These are phyloP conservation scores for Urocitellus parryii DNA, from an alignment of 2,113 vertebrate genomes.

Conservation along the genomic window DNA sequence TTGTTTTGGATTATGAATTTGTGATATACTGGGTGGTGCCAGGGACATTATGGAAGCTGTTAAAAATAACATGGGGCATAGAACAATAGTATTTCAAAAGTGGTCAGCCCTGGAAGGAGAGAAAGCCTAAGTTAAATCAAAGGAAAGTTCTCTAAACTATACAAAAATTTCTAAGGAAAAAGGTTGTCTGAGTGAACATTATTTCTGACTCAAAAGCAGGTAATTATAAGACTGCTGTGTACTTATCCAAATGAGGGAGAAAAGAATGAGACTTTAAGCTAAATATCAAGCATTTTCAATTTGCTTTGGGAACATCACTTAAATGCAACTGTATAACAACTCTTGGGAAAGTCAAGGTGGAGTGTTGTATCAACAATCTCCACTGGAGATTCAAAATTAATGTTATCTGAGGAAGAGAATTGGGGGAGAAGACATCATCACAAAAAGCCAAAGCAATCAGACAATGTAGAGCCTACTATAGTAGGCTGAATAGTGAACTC, in stretches of 20 bases:
- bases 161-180: neutral
- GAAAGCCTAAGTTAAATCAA: neutral
- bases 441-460: neutral
- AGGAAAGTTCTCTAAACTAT: neutral
- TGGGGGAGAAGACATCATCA: neutral
- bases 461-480: neutral
- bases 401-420: neutral
- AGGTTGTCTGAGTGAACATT: neutral
- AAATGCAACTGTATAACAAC: neutral
- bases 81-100: neutral
- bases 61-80: neutral
- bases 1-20: neutral
- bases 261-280: neutral
- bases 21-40: neutral
- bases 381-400: neutral
- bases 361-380: neutral
- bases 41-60: neutral
- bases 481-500: neutral
- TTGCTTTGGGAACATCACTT: neutral
- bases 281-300: neutral
- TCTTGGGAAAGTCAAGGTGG: neutral
- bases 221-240: neutral
- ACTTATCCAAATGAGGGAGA: neutral
- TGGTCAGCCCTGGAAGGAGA: neutral
- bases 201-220: neutral